Percentiles rank a stretch among this genome's conserved stretches.
phyloP scores from a whole-genome alignment of 2,797 vertebrate species.

The Poliocrania exsul region DNA sequence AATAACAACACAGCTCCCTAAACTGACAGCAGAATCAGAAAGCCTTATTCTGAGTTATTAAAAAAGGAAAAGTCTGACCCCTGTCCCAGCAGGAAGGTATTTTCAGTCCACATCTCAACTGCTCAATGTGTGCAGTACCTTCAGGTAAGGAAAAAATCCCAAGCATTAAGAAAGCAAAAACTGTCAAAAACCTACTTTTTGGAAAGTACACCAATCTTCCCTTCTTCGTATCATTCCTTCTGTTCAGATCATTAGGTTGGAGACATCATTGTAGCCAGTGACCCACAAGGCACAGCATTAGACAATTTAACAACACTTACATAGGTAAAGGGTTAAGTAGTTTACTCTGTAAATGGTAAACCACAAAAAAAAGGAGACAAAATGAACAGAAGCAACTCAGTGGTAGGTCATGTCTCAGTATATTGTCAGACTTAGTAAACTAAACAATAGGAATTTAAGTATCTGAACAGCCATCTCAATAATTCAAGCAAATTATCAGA shows the following conservation, averaged over 20 bases:
- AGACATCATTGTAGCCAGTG: not conserved
- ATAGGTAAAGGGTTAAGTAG: not conserved
- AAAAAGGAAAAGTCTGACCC: not conserved
- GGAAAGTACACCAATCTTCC: not conserved
- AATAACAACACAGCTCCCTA: not conserved
- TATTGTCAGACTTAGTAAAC: not conserved
- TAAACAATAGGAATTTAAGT: not conserved
- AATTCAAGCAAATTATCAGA: not conserved
- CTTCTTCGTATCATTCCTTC: not conserved
- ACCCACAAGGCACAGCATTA: not conserved
- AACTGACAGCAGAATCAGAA: not conserved
- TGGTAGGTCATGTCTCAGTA: not conserved
- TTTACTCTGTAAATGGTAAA: not conserved
- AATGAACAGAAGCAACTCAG: not conserved
- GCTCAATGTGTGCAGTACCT: not conserved
- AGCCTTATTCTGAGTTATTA: not conserved
- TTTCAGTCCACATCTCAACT: not conserved
- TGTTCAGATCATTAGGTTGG: not conserved
- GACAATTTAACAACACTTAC: not conserved
- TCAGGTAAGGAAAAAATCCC: not conserved
- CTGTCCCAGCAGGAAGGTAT: not conserved
- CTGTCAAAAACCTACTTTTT: not conserved
- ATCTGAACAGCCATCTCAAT: not conserved
- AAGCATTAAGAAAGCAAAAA: not conserved
- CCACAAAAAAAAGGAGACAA: not conserved